A percentile compares a stretch with the other conserved stretches of the same genome.
Conservation (phyloP, 2,797 vertebrate genomes). For the Lemur catta region DNA sequence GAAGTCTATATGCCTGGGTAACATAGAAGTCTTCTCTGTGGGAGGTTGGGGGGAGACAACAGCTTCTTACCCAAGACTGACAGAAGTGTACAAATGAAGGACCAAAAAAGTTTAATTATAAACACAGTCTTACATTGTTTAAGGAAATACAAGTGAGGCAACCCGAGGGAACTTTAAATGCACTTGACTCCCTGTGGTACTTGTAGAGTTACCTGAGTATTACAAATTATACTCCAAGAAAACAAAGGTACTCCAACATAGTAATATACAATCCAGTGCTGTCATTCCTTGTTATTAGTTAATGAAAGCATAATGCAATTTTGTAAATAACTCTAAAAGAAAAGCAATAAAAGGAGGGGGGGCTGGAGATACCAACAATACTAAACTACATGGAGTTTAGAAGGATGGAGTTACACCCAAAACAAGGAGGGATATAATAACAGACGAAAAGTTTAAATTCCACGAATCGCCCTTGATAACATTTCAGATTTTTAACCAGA, state of each 20-base stretch:
- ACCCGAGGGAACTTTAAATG: slow-evolving; percentile 81
- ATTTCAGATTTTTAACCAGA: slow-evolving; percentile 44
- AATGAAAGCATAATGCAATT: slow-evolving; percentile 80
- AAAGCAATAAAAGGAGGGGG: slow-evolving; percentile 45
- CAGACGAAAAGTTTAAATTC: slow-evolving; percentile 22
- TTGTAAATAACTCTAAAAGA: slow-evolving; percentile 58
- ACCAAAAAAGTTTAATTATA: slow-evolving; percentile 59
- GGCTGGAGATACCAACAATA: slow-evolving; percentile 83
- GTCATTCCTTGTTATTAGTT: slow-evolving; percentile 78
- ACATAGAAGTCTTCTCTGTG: neutral
- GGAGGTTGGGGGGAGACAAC: neutral
- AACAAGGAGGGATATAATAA: slow-evolving; percentile 24
- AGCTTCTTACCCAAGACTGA: slow-evolving; percentile 4
- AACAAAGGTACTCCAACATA: slow-evolving; percentile 80
- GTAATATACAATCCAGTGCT: slow-evolving; percentile 83
- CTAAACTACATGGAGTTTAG: slow-evolving; percentile 36
- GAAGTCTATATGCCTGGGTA: neutral
- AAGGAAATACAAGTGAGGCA: slow-evolving; percentile 66
- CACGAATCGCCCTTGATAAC: neutral
- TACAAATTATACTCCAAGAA: slow-evolving; percentile 82
- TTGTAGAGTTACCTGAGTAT: slow-evolving; percentile 85
- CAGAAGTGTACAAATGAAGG: slow-evolving; percentile 36
- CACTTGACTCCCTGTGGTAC: slow-evolving; percentile 80
- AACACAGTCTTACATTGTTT: neutral
- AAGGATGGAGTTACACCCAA: slow-evolving; percentile 19